Evolutionary conservation across 2,797 vertebrate genomes (phyloP).

Genomic region (Streptopelia turtur): DNA sequence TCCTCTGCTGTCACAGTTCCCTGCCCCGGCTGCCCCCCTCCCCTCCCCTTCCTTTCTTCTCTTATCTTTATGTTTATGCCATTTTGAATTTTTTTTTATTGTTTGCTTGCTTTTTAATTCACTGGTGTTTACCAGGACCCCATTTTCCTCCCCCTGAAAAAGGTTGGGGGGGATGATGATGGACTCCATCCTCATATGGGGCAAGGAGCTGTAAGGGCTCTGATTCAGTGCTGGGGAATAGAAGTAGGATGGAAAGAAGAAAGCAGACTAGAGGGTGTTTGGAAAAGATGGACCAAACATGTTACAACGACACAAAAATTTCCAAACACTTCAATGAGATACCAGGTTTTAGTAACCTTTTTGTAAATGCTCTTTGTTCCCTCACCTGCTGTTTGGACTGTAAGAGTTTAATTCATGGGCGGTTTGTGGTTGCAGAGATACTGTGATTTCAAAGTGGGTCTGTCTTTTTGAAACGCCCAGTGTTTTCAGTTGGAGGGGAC

Average conservation of each 20-base stretch:
- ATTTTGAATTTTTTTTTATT: not conserved
- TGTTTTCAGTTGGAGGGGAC: not conserved
- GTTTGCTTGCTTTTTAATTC: not conserved
- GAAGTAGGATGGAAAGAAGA: too few relatives aligned
- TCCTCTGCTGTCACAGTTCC: not conserved
- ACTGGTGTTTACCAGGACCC: not conserved
- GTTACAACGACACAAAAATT: too few relatives aligned
- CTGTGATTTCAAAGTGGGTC: too few relatives aligned
- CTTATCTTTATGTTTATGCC: not conserved
- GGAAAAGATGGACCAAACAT: too few relatives aligned
- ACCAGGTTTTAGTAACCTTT: too few relatives aligned
- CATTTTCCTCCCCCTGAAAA: not conserved
- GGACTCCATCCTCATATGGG: fast-evolving
- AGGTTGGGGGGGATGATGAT: not conserved
- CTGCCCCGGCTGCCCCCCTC: not conserved
- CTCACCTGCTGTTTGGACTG: too few relatives aligned
- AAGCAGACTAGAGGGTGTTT: too few relatives aligned
- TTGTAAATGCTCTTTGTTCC: too few relatives aligned
- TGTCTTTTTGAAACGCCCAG: too few relatives aligned
- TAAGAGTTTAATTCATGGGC: too few relatives aligned
- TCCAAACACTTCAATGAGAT: too few relatives aligned
- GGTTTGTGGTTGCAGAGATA: too few relatives aligned
- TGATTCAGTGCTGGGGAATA: not conserved
- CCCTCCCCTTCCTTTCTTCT: not conserved
- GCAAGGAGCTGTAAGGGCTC: not conserved